Conservation (phyloP, 2,797 vertebrate genomes). For the Denticeps clupeoides region DNA sequence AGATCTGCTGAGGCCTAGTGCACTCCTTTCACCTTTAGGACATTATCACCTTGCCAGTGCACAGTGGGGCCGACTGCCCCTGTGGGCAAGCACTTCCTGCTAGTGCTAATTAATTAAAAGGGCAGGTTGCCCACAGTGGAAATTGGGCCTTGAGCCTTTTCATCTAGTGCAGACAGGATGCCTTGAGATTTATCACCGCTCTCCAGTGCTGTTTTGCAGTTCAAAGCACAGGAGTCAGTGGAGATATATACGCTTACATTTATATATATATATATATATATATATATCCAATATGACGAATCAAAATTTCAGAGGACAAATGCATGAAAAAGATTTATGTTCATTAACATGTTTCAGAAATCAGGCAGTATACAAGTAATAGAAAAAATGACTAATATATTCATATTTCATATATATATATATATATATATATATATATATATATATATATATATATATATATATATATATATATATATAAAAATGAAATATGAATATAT, state of each 20-base stretch:
- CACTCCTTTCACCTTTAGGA: slow-evolving; percentile 60
- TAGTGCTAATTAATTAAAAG: slow-evolving; percentile 75
- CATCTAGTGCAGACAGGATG: slow-evolving; percentile 54
- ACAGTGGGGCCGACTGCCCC: slow-evolving; percentile 53
- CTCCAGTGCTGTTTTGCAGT: slow-evolving; percentile 37
- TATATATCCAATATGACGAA: too few species aligned
- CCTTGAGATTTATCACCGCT: slow-evolving; percentile 57
- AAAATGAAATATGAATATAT: slow-evolving; percentile 1
- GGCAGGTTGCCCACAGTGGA: slow-evolving; percentile 65
- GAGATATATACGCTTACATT: slow-evolving; percentile 24
- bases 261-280: neutral
- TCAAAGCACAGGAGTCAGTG: slow-evolving; percentile 30
- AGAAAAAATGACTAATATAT: too few species aligned
- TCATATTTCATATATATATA: slow-evolving; percentile 22
- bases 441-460: slow-evolving; percentile 11
- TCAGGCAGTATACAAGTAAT: too few species aligned
- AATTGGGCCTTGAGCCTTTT: slow-evolving; percentile 61
- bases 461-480: neutral
- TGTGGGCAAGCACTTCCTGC: slow-evolving; percentile 54
- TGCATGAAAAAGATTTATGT: too few species aligned
- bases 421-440: neutral
- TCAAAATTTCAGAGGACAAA: too few species aligned
- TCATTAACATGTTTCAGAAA: too few species aligned
- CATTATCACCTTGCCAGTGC: slow-evolving; percentile 69
- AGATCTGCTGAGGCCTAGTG: slow-evolving; percentile 31